phyloP scores from a whole-genome alignment of 2,113 vertebrate species.

The Terrapene triunguis region DNA sequence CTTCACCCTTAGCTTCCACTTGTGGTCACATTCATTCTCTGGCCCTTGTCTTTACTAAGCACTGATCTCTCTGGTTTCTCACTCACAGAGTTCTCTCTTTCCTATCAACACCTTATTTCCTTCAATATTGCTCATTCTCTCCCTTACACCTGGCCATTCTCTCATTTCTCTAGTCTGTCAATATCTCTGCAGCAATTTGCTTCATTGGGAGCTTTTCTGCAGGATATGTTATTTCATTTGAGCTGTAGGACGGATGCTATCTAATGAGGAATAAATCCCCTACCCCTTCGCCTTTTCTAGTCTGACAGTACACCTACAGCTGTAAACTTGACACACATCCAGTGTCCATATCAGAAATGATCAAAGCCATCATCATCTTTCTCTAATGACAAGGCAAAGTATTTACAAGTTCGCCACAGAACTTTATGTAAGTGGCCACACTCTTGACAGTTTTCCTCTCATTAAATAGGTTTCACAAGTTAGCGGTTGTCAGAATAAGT shows the following conservation, averaged over 20 bases:
- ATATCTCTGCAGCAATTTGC: not conserved
- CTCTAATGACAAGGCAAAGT: conserved; percentile 4
- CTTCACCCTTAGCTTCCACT: accelerated
- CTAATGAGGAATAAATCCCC: not conserved
- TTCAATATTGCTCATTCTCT: not conserved
- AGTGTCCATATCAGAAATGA: not conserved
- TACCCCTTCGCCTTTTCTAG: not conserved
- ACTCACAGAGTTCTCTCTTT: not conserved
- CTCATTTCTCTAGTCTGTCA: not conserved
- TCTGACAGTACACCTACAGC: not conserved
- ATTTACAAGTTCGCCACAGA: conserved; percentile 44
- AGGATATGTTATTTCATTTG: not conserved
- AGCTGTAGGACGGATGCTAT: not conserved
- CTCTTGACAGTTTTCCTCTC: conserved; percentile 23
- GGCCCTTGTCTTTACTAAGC: not conserved
- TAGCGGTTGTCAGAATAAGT: conserved; percentile 10
- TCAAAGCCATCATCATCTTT: conserved; percentile 8
- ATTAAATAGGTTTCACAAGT: conserved; percentile 35
- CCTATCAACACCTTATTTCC: not conserved
- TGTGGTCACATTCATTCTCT: not conserved
- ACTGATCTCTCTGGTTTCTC: not conserved
- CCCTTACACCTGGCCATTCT: not conserved
- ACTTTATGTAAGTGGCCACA: not conserved
- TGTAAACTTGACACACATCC: not conserved
- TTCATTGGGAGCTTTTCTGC: not conserved